Percentiles rank a stretch among this genome's conserved stretches.
Evolutionary conservation across 2,888 invertebrate species (phyloP).

Genomic region (Rhorus exstirpatorius): DNA sequence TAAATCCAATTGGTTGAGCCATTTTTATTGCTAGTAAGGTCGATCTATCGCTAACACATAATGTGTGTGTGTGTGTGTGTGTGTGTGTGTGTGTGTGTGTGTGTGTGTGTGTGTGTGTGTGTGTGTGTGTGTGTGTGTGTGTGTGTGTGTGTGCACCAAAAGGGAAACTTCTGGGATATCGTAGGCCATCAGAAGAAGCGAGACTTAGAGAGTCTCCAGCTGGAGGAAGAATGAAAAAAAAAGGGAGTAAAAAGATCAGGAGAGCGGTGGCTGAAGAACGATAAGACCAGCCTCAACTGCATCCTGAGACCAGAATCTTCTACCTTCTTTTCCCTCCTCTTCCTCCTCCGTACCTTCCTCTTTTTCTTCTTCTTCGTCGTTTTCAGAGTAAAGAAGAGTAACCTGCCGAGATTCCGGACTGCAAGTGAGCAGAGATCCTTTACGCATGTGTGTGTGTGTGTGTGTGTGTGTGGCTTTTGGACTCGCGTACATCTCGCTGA

Average conservation of each 20-base stretch:
- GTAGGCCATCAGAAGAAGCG: neutral
- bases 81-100: neutral
- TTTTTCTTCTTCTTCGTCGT: slow-evolving; percentile 47
- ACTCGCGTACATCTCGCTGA: slow-evolving; percentile 18
- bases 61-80: neutral
- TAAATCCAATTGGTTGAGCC: neutral
- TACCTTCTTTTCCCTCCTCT: slow-evolving; percentile 58
- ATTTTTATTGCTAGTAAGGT: neutral
- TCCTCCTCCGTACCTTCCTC: slow-evolving; percentile 33
- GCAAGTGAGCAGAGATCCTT: slow-evolving; percentile 23
- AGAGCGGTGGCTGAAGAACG: slow-evolving; percentile 3
- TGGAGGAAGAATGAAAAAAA: slow-evolving; percentile 63
- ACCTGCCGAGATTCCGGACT: slow-evolving; percentile 23
- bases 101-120: neutral
- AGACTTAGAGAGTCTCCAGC: slow-evolving; percentile 46
- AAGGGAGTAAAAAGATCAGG: slow-evolving; percentile 30
- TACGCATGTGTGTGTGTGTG: neutral
- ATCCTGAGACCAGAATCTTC: slow-evolving; percentile 54
- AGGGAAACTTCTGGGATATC: slow-evolving; percentile 8
- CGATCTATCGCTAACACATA: too few species aligned
- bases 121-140: neutral
- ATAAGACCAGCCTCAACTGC: slow-evolving; percentile 31
- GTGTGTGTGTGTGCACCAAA: neutral
- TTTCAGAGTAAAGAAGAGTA: slow-evolving; percentile 23
- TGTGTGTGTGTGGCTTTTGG: too few species aligned